Evolutionary conservation across 2,888 invertebrate genomes (phyloP), one percentile per base, ranked within the genome.

Genomic region (Hydropsyche betteni): DNA sequence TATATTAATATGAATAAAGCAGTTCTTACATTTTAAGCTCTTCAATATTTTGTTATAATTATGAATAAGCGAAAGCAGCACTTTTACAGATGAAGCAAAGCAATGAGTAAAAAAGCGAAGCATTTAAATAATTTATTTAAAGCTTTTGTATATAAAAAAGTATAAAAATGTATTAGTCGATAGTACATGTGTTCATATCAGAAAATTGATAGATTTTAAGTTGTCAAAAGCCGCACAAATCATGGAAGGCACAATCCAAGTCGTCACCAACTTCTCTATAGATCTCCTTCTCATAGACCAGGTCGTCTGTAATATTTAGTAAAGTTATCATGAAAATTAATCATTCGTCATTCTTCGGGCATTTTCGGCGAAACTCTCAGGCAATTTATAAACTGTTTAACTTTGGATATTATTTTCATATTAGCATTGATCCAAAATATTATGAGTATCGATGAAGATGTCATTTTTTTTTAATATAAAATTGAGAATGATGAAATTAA

Each of bases 181-280:
- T 10, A 44, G 44, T 10, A 44, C 44, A 44, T 44, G 6, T 44
- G 6, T 44, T 44, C 10, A 44, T 10, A 44, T 44, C 44, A 44
- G 44, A 44, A 12, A 70, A 38, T 14, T 44, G 44, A 33, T 71
- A 24, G 12, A 71, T 10, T 33, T 12, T 33, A 68, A 12, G 12
- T 4, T 50, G 68, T 77, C 73, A 79, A 74, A 76, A 78, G 36
- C 78, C 77, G 74, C 78, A 78, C 64, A 79, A 50, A 85, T 94
- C 94, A 84, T 91, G 90, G 90, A 97, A 96, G 81, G 97, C 95
- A 84, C 90, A 88, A 89, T 97, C 96, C 89, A 97, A 89, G 86
- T 96, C 96, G 85, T 95, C 96, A 81, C 95, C 95, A 85, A 97
- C 93, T 85, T 93, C 91, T 87, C 94, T 95, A 91, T 93, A 97